These are phyloP conservation scores for Cryptocephalus primarius DNA, from an alignment of 2,888 invertebrate genomes.

Conservation along the genomic window DNA sequence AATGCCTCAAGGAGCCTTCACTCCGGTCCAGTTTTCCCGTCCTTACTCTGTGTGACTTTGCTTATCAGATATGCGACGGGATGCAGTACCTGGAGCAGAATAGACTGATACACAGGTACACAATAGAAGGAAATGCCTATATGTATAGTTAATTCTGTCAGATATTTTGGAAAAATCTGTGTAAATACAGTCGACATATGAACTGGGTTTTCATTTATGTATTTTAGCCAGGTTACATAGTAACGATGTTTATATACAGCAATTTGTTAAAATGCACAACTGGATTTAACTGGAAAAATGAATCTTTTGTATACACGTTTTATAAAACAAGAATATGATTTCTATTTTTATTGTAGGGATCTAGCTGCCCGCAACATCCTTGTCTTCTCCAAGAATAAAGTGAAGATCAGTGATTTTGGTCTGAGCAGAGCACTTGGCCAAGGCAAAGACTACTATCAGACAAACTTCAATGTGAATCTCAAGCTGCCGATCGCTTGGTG, in stretches of 20 bases:
- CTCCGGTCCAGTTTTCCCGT: constrained; percentile 86
- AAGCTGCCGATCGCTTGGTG: constrained; percentile 99
- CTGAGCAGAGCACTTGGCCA: constrained; percentile 90
- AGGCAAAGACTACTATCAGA: constrained; percentile 98
- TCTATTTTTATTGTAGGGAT: constrained; percentile 57
- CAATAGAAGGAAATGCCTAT: too few species aligned
- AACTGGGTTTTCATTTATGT: too few species aligned
- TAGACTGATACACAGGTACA: constrained; percentile 83
- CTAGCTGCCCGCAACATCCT: constrained; percentile 95
- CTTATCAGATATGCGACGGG: constrained; percentile 91
- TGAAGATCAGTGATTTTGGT: constrained; percentile 98
- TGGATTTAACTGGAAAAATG: too few species aligned
- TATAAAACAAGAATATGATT: too few species aligned
- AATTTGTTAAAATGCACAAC: too few species aligned
- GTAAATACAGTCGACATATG: too few species aligned
- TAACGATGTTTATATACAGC: too few species aligned
- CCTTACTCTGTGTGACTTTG: constrained; percentile 86
- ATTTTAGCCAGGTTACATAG: too few species aligned
- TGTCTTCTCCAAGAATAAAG: constrained; percentile 91
- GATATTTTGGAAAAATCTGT: too few species aligned
- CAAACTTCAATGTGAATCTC: constrained; percentile 93
- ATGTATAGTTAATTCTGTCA: too few species aligned
- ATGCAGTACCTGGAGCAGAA: constrained; percentile 96
- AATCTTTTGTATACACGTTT: too few species aligned
- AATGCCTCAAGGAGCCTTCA: constrained; percentile 90